These are phyloP conservation scores for Halocaridina rubra DNA, from an alignment of 2,888 invertebrate genomes.

Conservation along the genomic window DNA sequence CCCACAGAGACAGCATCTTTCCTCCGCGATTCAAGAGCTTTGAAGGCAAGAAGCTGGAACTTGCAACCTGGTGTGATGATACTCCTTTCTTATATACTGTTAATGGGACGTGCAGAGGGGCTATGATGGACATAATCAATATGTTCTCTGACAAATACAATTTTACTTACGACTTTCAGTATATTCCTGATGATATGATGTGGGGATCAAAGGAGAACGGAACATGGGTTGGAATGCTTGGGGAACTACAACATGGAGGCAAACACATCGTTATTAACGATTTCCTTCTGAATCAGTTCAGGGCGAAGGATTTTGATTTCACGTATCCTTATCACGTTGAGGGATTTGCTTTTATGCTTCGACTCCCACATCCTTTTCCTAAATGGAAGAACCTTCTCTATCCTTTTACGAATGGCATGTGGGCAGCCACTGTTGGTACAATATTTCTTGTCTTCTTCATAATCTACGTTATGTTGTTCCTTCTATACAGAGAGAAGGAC, in stretches of 20 bases:
- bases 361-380: background rate
- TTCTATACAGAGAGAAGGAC: background rate
- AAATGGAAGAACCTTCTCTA: background rate
- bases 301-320: background rate
- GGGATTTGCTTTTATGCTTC: background rate
- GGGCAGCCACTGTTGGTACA: background rate
- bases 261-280: slow-evolving; percentile 13
- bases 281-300: background rate
- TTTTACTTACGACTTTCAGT: slow-evolving; percentile 1
- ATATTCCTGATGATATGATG: background rate
- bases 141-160: background rate
- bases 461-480: background rate
- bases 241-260: slow-evolving; percentile 3
- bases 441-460: background rate
- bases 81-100: slow-evolving; percentile 25
- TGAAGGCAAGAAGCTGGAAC: background rate
- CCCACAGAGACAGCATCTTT: background rate
- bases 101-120: background rate
- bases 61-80: slow-evolving; percentile 11
- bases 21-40: background rate
- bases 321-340: slow-evolving; percentile 22
- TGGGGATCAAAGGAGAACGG: slow-evolving; percentile 24
- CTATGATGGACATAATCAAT: background rate
- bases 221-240: slow-evolving; percentile 35
- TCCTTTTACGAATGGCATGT: background rate